Conservation (phyloP, 2,888 invertebrate genomes). For the Drosophila kanekoi region DNA sequence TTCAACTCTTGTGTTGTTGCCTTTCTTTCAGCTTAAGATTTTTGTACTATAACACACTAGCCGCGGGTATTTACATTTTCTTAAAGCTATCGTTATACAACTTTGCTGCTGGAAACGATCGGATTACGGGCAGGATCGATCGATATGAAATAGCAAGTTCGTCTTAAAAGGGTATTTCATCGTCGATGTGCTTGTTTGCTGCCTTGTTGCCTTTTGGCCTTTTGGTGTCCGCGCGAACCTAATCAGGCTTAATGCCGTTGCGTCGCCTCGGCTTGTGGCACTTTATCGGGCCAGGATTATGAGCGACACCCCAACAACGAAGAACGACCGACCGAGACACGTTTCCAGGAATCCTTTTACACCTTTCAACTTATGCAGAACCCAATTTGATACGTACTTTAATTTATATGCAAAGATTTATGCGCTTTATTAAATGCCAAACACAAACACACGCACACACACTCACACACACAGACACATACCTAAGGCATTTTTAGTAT, state of each 20-base stretch:
- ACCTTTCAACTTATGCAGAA: conserved; percentile 47
- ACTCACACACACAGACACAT: neutral
- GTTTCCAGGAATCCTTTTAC: conserved; percentile 48
- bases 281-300: conserved; percentile 41
- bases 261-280: conserved; percentile 35
- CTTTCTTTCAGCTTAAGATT: conserved; percentile 23
- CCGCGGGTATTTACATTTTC: too few species aligned
- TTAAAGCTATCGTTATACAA: too few species aligned
- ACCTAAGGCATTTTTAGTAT: conserved; percentile 22
- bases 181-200: neutral
- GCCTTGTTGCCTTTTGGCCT: conserved; percentile 16
- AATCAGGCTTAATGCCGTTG: conserved; percentile 77
- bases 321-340: conserved; percentile 6
- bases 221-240: conserved; percentile 45
- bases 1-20: conserved; percentile 34
- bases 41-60: neutral
- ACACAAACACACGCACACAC: conserved; percentile 14
- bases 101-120: too few species aligned
- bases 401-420: conserved; percentile 43
- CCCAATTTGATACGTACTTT: conserved; percentile 39
- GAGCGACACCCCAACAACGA: conserved; percentile 28
- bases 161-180: neutral
- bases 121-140: too few species aligned
- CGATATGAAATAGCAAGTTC: too few species aligned
- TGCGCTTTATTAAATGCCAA: conserved; percentile 44